Conservation (phyloP, 2,113 vertebrate genomes). For the Rhombomys opimus region DNA sequence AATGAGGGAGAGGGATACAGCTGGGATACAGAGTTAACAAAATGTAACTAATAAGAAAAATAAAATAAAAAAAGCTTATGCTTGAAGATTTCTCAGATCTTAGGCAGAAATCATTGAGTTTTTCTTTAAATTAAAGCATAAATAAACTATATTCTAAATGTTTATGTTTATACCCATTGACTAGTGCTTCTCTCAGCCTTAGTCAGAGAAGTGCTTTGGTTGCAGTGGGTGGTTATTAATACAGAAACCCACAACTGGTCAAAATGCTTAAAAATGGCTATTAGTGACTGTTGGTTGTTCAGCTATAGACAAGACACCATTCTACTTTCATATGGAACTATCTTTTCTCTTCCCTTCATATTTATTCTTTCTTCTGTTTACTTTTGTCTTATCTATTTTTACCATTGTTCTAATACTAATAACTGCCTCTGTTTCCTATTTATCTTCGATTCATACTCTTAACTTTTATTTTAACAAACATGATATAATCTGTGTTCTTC, state of each 20-base stretch:
- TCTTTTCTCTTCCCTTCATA: background rate
- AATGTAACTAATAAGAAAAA: too few species aligned
- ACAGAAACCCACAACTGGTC: background rate
- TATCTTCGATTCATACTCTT: background rate
- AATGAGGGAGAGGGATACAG: too few species aligned
- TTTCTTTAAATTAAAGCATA: background rate
- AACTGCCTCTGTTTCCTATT: background rate
- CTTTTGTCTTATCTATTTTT: background rate
- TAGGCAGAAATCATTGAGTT: background rate
- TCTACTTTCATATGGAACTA: background rate
- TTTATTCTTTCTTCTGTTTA: background rate
- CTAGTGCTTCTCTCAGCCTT: background rate
- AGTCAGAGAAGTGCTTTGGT: background rate
- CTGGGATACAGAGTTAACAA: too few species aligned
- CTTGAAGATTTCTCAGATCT: background rate
- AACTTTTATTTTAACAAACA: background rate
- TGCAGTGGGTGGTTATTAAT: background rate
- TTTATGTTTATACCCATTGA: background rate
- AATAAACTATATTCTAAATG: background rate
- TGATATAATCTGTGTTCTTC: too few species aligned
- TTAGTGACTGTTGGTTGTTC: background rate
- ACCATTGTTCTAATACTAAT: background rate
- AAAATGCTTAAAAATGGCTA: background rate
- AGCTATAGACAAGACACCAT: background rate
- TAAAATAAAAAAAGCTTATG: background rate